phyloP scores from a whole-genome alignment of 2,113 vertebrate species.

The Podilymbus podiceps region DNA sequence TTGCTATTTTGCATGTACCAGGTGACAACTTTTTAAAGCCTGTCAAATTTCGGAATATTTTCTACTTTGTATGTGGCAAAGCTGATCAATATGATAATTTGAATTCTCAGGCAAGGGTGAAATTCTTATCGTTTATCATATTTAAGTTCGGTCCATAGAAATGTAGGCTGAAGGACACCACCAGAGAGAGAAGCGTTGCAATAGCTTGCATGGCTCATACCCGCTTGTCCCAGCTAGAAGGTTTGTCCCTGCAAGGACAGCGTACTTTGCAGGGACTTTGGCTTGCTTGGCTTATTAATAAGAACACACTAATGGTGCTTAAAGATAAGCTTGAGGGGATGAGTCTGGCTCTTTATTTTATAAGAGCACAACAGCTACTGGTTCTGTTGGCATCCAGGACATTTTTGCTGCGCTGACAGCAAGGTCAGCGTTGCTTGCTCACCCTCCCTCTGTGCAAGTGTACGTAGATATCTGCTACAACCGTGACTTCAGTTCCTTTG shows the following conservation, averaged over 20 bases:
- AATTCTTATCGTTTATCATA: background rate
- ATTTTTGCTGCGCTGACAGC: background rate
- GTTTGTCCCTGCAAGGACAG: background rate
- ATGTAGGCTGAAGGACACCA: background rate
- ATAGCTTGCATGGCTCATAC: background rate
- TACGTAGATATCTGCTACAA: background rate
- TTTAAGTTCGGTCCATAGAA: background rate
- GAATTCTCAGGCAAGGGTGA: background rate
- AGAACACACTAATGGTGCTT: background rate
- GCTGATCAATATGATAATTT: background rate
- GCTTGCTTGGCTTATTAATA: background rate
- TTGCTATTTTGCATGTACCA: background rate
- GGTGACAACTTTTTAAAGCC: background rate
- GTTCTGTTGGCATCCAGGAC: background rate
- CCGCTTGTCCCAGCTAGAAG: rapidly evolving
- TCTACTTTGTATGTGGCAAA: background rate
- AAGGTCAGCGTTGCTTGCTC: background rate
- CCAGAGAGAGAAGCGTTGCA: background rate
- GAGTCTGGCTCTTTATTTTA: background rate
- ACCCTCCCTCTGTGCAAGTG: background rate
- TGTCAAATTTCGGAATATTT: background rate
- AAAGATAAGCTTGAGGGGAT: background rate
- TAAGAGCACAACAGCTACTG: background rate
- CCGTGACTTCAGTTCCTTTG: background rate
- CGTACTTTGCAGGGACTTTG: background rate